phyloP scores from a whole-genome alignment of 2,797 vertebrate species.

The Aulostomus chinensis region DNA sequence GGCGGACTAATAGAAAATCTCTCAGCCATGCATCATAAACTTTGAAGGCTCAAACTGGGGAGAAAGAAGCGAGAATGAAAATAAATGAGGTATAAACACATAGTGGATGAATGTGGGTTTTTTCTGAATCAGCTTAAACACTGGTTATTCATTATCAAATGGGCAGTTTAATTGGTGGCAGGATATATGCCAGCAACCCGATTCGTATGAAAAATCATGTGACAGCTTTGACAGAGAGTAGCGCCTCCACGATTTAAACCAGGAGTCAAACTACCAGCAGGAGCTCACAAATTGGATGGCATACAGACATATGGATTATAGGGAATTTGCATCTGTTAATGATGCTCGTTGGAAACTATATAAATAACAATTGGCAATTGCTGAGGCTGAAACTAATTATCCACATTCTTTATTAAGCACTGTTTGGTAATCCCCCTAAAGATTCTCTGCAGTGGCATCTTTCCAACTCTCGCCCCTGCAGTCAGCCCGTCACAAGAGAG shows the following conservation, averaged over 20 bases:
- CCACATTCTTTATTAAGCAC: constrained; percentile 54
- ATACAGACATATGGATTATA: constrained; percentile 40
- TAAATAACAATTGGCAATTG: constrained; percentile 63
- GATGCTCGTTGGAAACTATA: constrained; percentile 51
- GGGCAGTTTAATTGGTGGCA: constrained; percentile 53
- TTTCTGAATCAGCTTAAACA: constrained; percentile 50
- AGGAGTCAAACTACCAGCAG: constrained; percentile 35
- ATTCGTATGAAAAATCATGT: constrained; percentile 25
- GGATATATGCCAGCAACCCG: constrained; percentile 18
- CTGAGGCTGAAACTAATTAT: constrained; percentile 55
- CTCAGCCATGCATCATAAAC: constrained; percentile 53
- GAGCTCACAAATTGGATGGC: constrained; percentile 20
- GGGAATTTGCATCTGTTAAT: constrained; percentile 62
- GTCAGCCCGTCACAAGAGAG: constrained; percentile 24
- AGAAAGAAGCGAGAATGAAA: constrained; percentile 48
- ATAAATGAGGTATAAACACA: constrained; percentile 56
- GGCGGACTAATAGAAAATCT: constrained; percentile 43
- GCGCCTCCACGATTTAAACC: constrained; percentile 33
- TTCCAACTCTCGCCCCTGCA: constrained; percentile 39
- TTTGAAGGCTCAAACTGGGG: constrained; percentile 48
- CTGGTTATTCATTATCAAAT: constrained; percentile 53
- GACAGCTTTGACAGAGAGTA: constrained; percentile 40
- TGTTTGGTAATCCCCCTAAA: constrained; percentile 54
- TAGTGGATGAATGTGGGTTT: constrained; percentile 40
- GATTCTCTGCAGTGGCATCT: constrained; percentile 32